Percentiles rank a stretch among this genome's conserved stretches.
Conservation (phyloP, 2,888 invertebrate species). For the Ypsolopha scabrella region DNA sequence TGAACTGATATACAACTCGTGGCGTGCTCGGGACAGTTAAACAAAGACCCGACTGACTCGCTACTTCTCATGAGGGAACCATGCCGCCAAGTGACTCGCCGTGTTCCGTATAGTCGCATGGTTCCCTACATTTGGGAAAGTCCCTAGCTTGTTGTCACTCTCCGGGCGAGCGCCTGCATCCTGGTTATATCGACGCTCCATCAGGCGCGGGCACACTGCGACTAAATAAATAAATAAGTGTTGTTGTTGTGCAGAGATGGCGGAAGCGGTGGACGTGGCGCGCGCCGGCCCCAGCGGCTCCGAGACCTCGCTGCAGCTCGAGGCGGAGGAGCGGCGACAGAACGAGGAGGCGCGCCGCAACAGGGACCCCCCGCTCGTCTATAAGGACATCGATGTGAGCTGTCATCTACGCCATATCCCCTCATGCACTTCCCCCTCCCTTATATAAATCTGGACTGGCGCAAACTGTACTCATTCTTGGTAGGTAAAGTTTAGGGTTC, state of each 20-base stretch:
- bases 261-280: slow-evolving; percentile 44
- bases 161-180: no score
- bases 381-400: slow-evolving; percentile 79
- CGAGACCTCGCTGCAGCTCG: slow-evolving; percentile 63
- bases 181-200: no score
- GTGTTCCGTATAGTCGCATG: no score
- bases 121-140: neutral
- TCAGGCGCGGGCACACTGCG: neutral
- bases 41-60: no score
- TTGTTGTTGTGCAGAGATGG: slow-evolving; percentile 34
- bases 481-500: no score
- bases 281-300: slow-evolving; percentile 53
- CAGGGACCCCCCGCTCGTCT: slow-evolving; percentile 85
- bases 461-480: neutral
- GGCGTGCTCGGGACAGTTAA: no score
- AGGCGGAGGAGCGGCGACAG: slow-evolving; percentile 73
- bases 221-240: no score
- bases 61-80: no score
- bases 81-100: no score
- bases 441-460: neutral
- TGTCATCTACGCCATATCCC: neutral
- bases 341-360: slow-evolving; percentile 78
- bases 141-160: neutral
- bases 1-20: no score
- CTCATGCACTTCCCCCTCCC: neutral